Percentiles rank a stretch among this genome's conserved stretches.
Conservation (phyloP, 2,888 invertebrate species). For the Drosophila atripex region DNA sequence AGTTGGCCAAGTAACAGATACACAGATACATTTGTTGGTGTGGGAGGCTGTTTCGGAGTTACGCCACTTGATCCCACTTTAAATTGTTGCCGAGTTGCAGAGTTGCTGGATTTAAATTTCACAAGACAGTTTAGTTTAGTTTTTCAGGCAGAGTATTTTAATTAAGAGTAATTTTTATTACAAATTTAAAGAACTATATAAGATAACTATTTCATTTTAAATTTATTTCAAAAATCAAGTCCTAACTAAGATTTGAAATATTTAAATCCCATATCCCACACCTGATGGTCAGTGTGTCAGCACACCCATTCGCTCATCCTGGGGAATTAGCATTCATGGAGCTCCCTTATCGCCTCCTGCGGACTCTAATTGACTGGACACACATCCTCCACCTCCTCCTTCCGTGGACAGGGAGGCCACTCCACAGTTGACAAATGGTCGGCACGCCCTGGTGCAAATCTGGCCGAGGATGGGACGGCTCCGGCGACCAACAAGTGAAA, state of each 20-base stretch:
- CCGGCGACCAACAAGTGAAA: constrained; percentile 70
- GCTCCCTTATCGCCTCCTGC: constrained; percentile 13
- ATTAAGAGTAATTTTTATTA: no score
- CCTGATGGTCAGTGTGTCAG: constrained; percentile 18
- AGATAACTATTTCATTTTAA: no score
- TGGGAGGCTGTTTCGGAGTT: neutral
- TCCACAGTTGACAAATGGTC: constrained; percentile 37
- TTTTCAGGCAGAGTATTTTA: no score
- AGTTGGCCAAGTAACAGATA: constrained; percentile 2
- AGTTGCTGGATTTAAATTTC: neutral
- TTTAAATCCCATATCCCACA: neutral
- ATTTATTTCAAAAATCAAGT: no score
- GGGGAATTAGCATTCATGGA: constrained; percentile 33
- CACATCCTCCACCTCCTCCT: neutral
- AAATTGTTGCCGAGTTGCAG: neutral
- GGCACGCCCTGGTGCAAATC: constrained; percentile 4
- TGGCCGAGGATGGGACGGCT: constrained; percentile 16
- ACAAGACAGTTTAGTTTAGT: neutral
- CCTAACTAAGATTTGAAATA: no score
- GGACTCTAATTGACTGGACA: constrained; percentile 47
- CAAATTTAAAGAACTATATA: no score
- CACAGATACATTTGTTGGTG: neutral
- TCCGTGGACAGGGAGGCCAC: no score
- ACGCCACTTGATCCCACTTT: constrained; percentile 2
- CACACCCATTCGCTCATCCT: constrained; percentile 20